Conservation (phyloP, 2,888 invertebrate species). For the Phlogophora meticulosa region DNA sequence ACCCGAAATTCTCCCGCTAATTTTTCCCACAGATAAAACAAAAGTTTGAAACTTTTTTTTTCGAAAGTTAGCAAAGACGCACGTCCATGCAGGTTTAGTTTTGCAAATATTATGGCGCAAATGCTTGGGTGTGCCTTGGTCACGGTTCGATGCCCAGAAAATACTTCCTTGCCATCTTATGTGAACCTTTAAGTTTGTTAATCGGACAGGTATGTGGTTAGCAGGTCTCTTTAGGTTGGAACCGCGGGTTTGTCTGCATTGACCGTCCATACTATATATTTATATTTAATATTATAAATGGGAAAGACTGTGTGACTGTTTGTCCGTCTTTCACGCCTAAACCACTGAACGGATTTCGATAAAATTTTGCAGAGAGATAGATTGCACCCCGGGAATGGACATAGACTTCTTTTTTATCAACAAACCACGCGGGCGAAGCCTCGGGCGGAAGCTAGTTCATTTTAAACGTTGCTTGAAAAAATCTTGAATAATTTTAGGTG, state of each 20-base stretch:
- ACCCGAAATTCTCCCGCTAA: constrained; percentile 60
- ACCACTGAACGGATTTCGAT: too few relatives aligned
- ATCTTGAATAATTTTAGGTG: too few relatives aligned
- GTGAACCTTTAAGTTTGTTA: constrained; percentile 84
- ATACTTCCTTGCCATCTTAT: constrained; percentile 81
- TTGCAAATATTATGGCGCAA: constrained; percentile 87
- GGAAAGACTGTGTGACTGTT: too few relatives aligned
- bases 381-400: too few relatives aligned
- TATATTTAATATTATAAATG: too few relatives aligned
- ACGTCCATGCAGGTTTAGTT: constrained; percentile 82
- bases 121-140: constrained; percentile 83
- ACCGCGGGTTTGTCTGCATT: constrained; percentile 33
- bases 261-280: too few relatives aligned
- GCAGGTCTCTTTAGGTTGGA: not conserved
- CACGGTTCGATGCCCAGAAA: constrained; percentile 79
- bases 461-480: too few relatives aligned
- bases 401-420: too few relatives aligned
- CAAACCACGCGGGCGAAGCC: too few relatives aligned
- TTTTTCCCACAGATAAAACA: constrained; percentile 55
- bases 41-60: constrained; percentile 64
- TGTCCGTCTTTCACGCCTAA: too few relatives aligned
- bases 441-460: too few relatives aligned
- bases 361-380: too few relatives aligned
- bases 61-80: constrained; percentile 66
- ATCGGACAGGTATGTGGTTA: constrained; percentile 67